Conservation (phyloP, 2,797 vertebrate genomes). For the Halcyon smyrnensis region DNA sequence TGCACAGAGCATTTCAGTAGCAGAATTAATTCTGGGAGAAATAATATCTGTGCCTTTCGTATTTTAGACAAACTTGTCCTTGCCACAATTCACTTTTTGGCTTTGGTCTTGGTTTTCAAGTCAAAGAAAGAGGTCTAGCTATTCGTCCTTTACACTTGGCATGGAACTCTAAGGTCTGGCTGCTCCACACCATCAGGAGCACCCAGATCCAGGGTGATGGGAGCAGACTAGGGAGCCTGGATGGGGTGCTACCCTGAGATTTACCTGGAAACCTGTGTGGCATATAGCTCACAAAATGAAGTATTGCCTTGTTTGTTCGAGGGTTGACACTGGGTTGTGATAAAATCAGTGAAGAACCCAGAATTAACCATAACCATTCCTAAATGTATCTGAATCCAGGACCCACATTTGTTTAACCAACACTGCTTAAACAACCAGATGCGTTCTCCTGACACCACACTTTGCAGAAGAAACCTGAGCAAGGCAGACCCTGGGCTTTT, state of each 20-base stretch:
- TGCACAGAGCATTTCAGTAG: background rate
- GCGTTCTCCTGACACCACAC: fast-evolving
- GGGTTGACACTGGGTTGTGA: background rate
- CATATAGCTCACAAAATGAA: background rate
- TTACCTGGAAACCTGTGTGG: background rate
- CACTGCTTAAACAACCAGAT: background rate
- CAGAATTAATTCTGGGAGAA: background rate
- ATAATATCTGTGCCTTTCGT: background rate
- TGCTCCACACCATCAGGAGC: background rate
- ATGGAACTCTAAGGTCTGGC: background rate
- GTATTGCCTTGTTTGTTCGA: background rate
- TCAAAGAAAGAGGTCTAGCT: background rate
- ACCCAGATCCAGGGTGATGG: background rate
- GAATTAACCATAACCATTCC: background rate
- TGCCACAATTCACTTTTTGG: background rate
- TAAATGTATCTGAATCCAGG: background rate
- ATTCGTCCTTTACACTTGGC: background rate
- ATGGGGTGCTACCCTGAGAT: fast-evolving
- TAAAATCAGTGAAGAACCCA: background rate
- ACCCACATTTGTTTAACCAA: background rate
- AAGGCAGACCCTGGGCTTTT: background rate
- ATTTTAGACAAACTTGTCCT: background rate
- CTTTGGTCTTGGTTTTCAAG: background rate
- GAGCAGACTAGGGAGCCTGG: background rate
- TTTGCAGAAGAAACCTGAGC: background rate